A percentile compares a stretch with the other conserved stretches of the same genome.
phyloP scores from a whole-genome alignment of 1,140 invertebrate genomes.

The Galleria mellonella region DNA sequence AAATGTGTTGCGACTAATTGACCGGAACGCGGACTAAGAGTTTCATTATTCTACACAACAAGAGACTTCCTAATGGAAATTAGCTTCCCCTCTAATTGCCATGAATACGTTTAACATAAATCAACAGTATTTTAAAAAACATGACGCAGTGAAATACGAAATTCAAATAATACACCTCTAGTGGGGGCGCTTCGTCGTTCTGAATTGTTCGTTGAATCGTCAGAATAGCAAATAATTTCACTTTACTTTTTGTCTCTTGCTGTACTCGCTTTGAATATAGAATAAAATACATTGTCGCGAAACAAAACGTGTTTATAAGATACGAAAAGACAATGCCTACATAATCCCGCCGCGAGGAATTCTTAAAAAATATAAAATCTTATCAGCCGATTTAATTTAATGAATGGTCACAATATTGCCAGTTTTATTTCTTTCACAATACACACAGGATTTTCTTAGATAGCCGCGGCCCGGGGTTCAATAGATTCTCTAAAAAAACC shows the following conservation, averaged over 20 bases:
- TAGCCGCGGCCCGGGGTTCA: no score
- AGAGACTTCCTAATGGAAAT: conserved; percentile 37
- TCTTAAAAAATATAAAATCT: no score
- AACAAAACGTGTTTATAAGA: no score
- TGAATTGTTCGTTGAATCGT: neutral
- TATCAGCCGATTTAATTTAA: no score
- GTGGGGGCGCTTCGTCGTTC: neutral
- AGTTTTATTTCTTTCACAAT: no score
- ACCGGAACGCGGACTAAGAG: conserved; percentile 17
- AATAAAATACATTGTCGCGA: no score
- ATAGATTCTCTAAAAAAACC: no score
- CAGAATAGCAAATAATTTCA: neutral
- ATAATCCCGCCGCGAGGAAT: no score
- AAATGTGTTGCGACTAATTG: conserved; percentile 22
- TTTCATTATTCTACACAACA: conserved; percentile 33
- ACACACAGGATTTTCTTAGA: no score
- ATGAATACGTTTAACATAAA: conserved; percentile 48
- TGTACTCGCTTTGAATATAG: no score
- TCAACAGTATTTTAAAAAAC: conserved; percentile 34
- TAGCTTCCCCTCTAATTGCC: conserved; percentile 37
- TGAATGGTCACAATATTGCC: no score
- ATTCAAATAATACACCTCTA: conserved; percentile 2
- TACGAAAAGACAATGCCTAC: no score
- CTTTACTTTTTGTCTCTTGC: neutral
- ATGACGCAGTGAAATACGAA: conserved; percentile 15